Evolutionary conservation across 2,113 vertebrate genomes (phyloP), one percentile per base, ranked within the genome.

Genomic region (Semicossyphus pulcher): DNA sequence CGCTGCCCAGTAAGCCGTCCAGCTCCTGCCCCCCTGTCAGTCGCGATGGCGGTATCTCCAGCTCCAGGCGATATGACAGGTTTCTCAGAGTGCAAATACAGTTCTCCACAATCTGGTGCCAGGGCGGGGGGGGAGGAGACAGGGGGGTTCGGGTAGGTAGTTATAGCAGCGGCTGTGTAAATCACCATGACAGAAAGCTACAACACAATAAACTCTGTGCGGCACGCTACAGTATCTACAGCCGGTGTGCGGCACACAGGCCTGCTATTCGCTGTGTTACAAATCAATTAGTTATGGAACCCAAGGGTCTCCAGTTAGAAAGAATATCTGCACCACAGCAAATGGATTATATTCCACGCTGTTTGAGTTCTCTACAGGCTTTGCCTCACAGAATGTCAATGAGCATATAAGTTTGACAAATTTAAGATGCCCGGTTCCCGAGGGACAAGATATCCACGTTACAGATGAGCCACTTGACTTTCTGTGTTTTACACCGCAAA

Each of bases 11-110:
- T 59, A 98, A 88, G 80, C 96, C 96, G 60, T 98, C 97, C 53
- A 96, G 32, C 69, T 99, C 98, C 23, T 96, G 95, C 42, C 94
- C 95, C 12, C 93, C 96, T 3, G 94, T 90, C 86, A 96, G 88
- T 11, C 95, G 91, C 0, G 96, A 95, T 21, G 97, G 96, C 7
- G 96, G 94, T 66, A 99, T 95, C 90, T 99, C 97, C 89, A 98
- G 93, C 76, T 99, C 97, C 84, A 99, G 88, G 10, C 97, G 96
- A 86, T 98, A 99, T 0, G 98, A 99, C 58, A 99, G 93, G 92
- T 99, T 99, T 85, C 97, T 94, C 77, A 99, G 91, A 59, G 97
- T 98, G 83, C 97, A 99, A 88, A 99, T 96, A 12, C 98, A 99
- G 72, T 99, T 99, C 91, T 99, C 98, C 89, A 99, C 97, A 4